Conservation (phyloP, 2,113 vertebrate genomes). For the Recurvirostra avosetta region DNA sequence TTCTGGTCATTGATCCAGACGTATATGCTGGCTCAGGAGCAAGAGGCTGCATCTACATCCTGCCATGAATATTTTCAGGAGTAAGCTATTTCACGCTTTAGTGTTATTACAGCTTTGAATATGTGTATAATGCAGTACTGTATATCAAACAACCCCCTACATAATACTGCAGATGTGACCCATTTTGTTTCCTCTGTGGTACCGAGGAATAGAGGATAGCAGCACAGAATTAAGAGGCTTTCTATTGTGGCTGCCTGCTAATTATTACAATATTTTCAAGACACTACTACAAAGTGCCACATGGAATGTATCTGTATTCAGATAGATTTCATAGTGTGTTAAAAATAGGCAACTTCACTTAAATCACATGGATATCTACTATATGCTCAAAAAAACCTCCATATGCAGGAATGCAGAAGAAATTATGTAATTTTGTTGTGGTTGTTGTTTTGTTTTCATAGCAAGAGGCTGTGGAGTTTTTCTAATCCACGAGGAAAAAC, state of each 20-base stretch:
- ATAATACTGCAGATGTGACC: conserved; percentile 55
- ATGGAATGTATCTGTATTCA: conserved; percentile 57
- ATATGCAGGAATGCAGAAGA: conserved; percentile 11
- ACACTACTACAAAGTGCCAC: conserved; percentile 13
- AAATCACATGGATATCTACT: conserved; percentile 33
- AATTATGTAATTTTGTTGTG: neutral
- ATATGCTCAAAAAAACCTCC: neutral
- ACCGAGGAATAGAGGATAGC: neutral
- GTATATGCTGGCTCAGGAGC: neutral
- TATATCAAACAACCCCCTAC: conserved; percentile 50
- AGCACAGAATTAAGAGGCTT: conserved; percentile 50
- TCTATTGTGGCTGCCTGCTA: conserved; percentile 37
- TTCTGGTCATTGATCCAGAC: conserved; percentile 19
- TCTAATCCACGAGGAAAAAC: conserved; percentile 41
- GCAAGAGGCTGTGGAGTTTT: neutral
- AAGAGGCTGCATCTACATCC: neutral
- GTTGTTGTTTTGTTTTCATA: neutral
- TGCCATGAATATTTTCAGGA: conserved; percentile 37
- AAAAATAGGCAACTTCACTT: conserved; percentile 47
- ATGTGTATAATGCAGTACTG: conserved; percentile 3
- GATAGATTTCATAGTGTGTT: conserved; percentile 52
- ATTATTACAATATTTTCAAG: conserved; percentile 65
- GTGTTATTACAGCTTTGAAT: conserved; percentile 43
- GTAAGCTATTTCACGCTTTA: conserved; percentile 46
- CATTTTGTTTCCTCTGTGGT: conserved; percentile 34